Evolutionary conservation across 2,797 vertebrate genomes (phyloP).

Genomic region (Gallinago nigripennis): DNA sequence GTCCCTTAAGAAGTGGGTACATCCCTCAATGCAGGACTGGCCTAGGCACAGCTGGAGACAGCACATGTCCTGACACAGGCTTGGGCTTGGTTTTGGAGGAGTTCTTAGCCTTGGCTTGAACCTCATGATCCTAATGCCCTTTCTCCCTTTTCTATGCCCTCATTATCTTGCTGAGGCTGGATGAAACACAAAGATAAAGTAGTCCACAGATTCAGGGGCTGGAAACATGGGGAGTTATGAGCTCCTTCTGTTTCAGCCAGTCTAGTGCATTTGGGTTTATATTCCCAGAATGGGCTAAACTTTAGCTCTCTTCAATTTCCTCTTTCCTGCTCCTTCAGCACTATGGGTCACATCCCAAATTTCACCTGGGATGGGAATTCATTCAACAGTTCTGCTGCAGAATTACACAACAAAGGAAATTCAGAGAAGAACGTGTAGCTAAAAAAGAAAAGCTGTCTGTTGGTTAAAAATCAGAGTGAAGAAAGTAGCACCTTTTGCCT

Average conservation of each 20-base stretch:
- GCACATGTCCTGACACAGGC: neutral
- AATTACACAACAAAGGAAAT: neutral
- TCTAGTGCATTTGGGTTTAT: neutral
- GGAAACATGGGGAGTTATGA: neutral
- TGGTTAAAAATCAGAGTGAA: neutral
- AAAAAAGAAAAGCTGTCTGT: neutral
- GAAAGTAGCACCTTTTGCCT: neutral
- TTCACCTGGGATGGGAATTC: neutral
- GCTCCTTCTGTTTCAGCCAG: neutral
- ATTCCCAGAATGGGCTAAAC: neutral
- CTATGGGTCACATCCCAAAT: neutral
- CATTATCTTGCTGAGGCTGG: neutral
- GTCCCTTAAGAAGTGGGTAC: neutral
- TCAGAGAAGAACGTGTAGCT: neutral
- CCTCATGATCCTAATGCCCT: neutral
- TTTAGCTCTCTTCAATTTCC: neutral
- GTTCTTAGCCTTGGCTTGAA: neutral
- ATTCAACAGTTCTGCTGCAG: neutral
- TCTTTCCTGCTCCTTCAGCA: neutral
- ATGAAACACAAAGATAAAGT: neutral
- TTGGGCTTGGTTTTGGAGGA: neutral
- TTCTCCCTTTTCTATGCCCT: neutral
- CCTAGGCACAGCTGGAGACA: neutral
- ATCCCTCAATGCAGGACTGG: neutral
- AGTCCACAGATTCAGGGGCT: neutral